phyloP scores from a whole-genome alignment of 2,797 vertebrate species.

The Fistularia commersonii region DNA sequence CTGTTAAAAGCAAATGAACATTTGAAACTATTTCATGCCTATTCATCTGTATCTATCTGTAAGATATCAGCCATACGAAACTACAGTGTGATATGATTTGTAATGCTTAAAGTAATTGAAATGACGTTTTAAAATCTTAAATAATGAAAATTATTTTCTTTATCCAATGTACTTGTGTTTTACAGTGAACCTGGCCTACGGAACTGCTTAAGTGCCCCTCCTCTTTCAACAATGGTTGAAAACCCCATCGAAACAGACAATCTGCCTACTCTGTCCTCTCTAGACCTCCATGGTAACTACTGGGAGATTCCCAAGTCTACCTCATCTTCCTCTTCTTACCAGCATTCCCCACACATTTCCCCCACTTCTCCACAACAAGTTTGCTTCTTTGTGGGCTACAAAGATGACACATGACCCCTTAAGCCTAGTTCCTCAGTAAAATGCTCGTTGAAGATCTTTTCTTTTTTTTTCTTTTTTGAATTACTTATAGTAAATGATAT shows the following conservation, averaged over 20 bases:
- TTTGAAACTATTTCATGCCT: no score
- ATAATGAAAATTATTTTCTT: neutral
- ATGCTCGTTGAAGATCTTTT: no score
- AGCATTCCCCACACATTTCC: slow-evolving; percentile 13
- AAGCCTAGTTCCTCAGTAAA: no score
- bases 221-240: slow-evolving; percentile 35
- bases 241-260: slow-evolving; percentile 41
- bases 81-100: no score
- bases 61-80: no score
- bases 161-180: no score
- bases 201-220: slow-evolving; percentile 69
- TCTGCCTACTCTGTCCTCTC: slow-evolving; percentile 59
- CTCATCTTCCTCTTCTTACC: slow-evolving; percentile 10
- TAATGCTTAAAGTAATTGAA: no score
- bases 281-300: slow-evolving; percentile 71
- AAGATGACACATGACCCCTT: slow-evolving; percentile 28
- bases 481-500: no score
- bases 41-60: no score
- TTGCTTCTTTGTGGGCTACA: slow-evolving; percentile 55
- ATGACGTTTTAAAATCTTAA: neutral
- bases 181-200: slow-evolving; percentile 64
- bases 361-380: slow-evolving; percentile 41
- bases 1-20: no score
- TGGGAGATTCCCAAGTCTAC: slow-evolving; percentile 66
- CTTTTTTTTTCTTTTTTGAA: no score